Base-by-base conservation (phyloP, 2,113 vertebrate species). In the Protobothrops mucrosquamatus region DNA sequence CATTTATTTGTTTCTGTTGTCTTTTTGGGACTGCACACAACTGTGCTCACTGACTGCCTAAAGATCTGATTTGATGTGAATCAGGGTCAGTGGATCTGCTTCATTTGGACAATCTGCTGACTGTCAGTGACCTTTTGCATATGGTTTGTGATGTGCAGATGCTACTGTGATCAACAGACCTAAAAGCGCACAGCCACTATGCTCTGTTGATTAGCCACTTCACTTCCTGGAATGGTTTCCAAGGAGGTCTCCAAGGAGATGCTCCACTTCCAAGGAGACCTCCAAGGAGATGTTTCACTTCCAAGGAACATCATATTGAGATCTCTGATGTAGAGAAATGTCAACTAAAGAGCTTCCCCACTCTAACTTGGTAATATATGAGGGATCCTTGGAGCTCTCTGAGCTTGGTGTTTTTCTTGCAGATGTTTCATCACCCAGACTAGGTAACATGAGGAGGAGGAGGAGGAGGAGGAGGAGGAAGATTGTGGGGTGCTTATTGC, bases 311-410 rank as follows among this genome's bases (percentile, higher is more conserved):
- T 18, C 69, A 39, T n/a, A 39, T 34, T 6, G 2, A 74, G n/a
- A 7, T 61, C 59, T 26, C 59, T 26, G 23, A 26, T 74, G 15
- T 39, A 74, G n/a, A 20, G 69, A 74, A 74, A 39, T 39, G 69
- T 74, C 69, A 74, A 74, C 15, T 20, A 74, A 74, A 74, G n/a
- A 74, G 29, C n/a, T 74, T 34, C 55, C 14, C 18, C 4, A 20
- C 15, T n/a, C 26, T 94, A 39, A 74, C 0, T 0, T 89, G 95
- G 89, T 91, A 93, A 86, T 59, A 81, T 90, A 95, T 94, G 95
- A 12, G 26, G 26, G 61, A 29, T 29, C 59, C 59, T 29, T 61
- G 26, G 26, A 29, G 59, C 29, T 61, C 24, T 61, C 26, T 29
- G 26, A 61, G 3, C 26, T 29, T 29, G 59, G 59, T 29, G 59